Base-by-base conservation (phyloP, 2,797 vertebrate species). In the Periparus ater region DNA sequence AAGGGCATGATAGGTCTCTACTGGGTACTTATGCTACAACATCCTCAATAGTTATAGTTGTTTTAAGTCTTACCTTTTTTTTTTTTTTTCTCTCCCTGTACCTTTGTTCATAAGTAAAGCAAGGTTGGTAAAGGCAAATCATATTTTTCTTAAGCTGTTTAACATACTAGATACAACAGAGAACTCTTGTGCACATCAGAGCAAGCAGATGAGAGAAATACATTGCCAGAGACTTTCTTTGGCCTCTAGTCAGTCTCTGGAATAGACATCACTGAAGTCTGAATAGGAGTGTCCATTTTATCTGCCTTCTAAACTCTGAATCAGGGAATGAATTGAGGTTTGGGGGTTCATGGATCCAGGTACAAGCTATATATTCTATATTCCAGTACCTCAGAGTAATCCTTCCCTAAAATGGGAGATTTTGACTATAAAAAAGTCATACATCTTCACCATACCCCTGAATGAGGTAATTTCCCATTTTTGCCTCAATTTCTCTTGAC, bases 401-500 rank as follows among this genome's bases (percentile, higher is more conserved):
- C 3, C 16, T 90, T 74, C 48, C 40, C 15, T 63, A 30, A 92
- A 86, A 10, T 6, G 4, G 6, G 38, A 88, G 20, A 65, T 48
- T 85, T 53, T 89, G 32, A 30, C 40, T 38, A 16, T 11, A 15
- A 47, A 48, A 60, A 87, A 61, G 29, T 29, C 16, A 25, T 27
- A 8, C 13, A n/a, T 47, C 53, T 54, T 74, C 61, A 68, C 29
- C 40, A 67, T 61, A 29, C 1, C 11, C 2, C 10, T 21, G 54
- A 42, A 85, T 60, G 26, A 83, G 8, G 22, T 40, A 3, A 83
- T 91, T 80, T 67, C 10, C 34, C 68, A 17, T 29, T 71, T 89
- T 77, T 75, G 2, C n/a, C 34, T 93, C 60, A 2, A 40, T 89
- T 95, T 87, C 30, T 91, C 53, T 91, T 82, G 60, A 57, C 45